Evolutionary conservation across 2,113 vertebrate genomes (phyloP), one percentile per base, ranked within the genome.

Genomic region (Dolichotis patagonum): DNA sequence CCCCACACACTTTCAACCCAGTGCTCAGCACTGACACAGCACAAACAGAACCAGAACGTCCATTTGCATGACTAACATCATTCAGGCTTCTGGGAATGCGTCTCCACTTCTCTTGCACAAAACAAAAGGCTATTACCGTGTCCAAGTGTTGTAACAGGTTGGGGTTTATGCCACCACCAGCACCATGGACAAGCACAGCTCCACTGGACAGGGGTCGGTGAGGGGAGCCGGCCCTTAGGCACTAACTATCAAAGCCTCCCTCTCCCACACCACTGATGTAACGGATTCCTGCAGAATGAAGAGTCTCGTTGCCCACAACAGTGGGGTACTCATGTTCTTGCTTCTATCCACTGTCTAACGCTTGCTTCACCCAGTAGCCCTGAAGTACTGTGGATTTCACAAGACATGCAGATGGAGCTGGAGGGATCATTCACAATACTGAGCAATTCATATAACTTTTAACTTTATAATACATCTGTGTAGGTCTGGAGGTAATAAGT

Each of bases 81-180:
- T 35, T 84, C 41, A 86, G 78, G 80, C 49, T 28, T 88, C 88
- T 86, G 41, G 49, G 60, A 84, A 67, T 6, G 7, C 6, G 62
- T 54, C 94, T 84, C 82, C 14, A 6, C 20, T 19, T 83, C 32
- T 67, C 77, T n/a, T 81, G 49, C 75, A 80, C 26, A 49, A 83
- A 69, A 91, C 73, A 91, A 78, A 95, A 82, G 69, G 54, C 65
- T 58, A n/a, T n/a, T n/a, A 62, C 67, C 49, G 90, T 56, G 49
- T 69, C 26, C 38, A 24, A 3, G 1, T 2, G 30, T 30, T 62
- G n/a, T 78, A 77, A 78, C 58, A 78, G 60, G 69, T 0, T n/a
- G 81, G 88, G 73, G 80, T n/a, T 49, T 17, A 52, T 20, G 78
- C 30, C 69, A n/a, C 1, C 3, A 24, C n/a, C 81, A 67, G 9